Conservation (phyloP, 2,113 vertebrate species). For the Corythornis cristatus region DNA sequence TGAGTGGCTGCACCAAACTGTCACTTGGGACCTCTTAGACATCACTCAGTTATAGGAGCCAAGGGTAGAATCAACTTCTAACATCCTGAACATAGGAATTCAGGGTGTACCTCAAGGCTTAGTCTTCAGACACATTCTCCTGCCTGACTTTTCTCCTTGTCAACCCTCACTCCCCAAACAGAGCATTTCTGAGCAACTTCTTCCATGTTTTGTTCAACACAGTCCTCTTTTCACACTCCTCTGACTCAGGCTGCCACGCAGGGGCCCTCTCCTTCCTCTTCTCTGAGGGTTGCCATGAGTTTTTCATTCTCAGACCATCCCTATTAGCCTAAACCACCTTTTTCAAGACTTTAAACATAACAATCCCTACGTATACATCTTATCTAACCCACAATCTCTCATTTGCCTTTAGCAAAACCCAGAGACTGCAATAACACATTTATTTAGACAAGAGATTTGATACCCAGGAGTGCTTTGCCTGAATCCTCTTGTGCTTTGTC, state of each 20-base stretch:
- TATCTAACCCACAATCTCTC: background rate
- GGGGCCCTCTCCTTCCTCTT: background rate
- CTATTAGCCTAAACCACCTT: background rate
- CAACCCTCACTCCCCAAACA: background rate
- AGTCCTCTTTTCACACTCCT: background rate
- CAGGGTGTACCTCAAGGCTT: background rate
- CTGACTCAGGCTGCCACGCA: background rate
- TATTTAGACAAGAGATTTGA: background rate
- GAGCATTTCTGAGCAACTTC: background rate
- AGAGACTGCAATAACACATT: background rate
- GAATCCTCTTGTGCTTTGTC: background rate
- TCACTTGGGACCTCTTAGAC: background rate
- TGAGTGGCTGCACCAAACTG: background rate
- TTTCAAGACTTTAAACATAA: background rate
- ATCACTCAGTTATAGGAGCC: background rate
- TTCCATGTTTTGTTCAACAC: background rate
- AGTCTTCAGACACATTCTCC: background rate
- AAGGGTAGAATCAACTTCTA: background rate
- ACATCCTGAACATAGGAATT: background rate
- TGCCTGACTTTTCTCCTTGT: background rate
- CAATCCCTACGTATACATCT: background rate
- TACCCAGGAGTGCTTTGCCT: background rate
- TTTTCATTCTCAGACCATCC: background rate
- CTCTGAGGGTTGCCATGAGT: background rate
- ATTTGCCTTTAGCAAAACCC: background rate